Evolutionary conservation across 2,113 vertebrate genomes (phyloP).

Genomic region (Alaudala cheleensis): DNA sequence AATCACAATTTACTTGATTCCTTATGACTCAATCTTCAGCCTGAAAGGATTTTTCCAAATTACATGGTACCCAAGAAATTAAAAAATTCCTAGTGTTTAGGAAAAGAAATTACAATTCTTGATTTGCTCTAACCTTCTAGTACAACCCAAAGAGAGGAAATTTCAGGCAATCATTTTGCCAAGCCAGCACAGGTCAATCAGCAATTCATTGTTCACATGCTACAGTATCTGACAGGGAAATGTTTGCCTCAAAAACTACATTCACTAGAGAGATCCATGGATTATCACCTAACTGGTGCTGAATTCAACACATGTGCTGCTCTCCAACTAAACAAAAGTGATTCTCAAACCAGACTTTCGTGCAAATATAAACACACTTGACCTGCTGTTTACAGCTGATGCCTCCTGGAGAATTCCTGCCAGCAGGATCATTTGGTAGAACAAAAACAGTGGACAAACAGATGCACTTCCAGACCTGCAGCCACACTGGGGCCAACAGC

Average conservation of each 20-base stretch:
- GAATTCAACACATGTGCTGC: neutral
- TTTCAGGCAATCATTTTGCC: neutral
- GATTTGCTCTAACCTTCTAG: neutral
- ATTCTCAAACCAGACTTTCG: neutral
- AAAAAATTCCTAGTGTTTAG: neutral
- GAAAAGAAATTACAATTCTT: neutral
- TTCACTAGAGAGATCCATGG: neutral
- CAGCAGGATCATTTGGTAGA: neutral
- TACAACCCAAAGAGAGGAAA: neutral
- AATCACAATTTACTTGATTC: neutral
- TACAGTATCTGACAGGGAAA: neutral
- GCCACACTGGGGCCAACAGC: neutral
- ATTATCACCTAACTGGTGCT: neutral
- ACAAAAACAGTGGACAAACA: neutral
- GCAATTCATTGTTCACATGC: neutral
- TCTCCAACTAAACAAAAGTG: neutral
- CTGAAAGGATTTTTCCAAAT: neutral
- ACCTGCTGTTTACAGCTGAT: neutral
- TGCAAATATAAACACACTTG: neutral
- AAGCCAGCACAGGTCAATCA: neutral
- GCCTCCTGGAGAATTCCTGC: neutral
- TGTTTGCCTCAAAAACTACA: neutral
- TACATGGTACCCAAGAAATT: neutral
- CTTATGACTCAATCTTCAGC: neutral
- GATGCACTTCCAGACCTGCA: neutral